Base-by-base conservation (phyloP, 1,140 invertebrate genomes). In the Diorhabda sublineata region DNA sequence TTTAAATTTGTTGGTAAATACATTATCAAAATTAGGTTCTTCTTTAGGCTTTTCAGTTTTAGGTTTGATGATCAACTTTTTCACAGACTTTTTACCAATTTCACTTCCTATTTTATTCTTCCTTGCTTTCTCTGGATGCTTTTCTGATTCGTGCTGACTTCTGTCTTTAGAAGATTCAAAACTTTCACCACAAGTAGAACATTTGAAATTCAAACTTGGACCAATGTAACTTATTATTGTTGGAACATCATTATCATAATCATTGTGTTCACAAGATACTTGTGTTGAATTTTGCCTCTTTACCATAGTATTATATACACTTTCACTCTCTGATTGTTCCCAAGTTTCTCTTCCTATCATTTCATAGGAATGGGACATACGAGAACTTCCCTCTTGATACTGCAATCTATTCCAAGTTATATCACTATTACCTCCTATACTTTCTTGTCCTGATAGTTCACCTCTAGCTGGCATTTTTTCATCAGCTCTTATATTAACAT, bases 391-490 rank as follows among this genome's bases (percentile, higher is more conserved):
- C 69, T 81, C 76, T 67, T 77, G 74, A 69, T 77, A 79, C 11
- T 77, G 75, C 7, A 78, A 68, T n/a, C 77, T 67, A 67, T 75
- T 78, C 76, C 79, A 79, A 9, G 75, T 74, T 26, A 76, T 70
- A 66, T 80, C 80, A 71, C 76, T 80, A 4, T 74, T 71, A 44
- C 73, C 77, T 7, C 90, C 91, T 75, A 92, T 90, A 81, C 91
- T 93, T 71, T 93, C 92, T 78, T 92, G 91, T 44, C 90, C 91
- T 4, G 91, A 92, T 7, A 93, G 83, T 81, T 93, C 92, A 5
- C 91, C 92, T 71, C 90, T 85, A 0, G 92, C 88, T 45, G 92
- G 92, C 91, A 94, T 93, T 64, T 87, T 88, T 79, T 94, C 92
- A 76, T 94, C 91, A 0, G 92, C 88, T 71, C 90, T 87, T 73